Evolutionary conservation across 1,140 invertebrate genomes (phyloP), one percentile per base, ranked within the genome.

Genomic region (Adoxophyes honmai): DNA sequence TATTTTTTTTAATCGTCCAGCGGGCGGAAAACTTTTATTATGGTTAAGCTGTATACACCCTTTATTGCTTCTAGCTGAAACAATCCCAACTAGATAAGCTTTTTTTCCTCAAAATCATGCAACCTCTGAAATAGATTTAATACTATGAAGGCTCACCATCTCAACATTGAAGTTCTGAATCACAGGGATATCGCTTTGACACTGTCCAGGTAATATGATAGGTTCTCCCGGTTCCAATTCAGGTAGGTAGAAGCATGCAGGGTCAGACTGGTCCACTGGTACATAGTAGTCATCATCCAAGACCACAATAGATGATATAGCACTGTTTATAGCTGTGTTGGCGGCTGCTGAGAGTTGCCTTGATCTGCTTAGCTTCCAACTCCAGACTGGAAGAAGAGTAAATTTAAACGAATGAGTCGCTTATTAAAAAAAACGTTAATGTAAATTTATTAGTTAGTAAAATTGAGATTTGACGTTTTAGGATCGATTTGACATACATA

Each of bases 191-290:
- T 65, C 70, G 4, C 38, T 16, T 9, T 82, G 70, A 51, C 83
- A 88, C 11, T 79, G 78, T 10, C 86, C 86, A 33, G 52, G 39
- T 28, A 86, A 72, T 10, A 75, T 64, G 0, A 86, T 73, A 9
- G 76, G 78, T 16, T 68, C 62, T 0, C 61, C 72, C 0, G 75
- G 68, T 4, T 14, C 48, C 0, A 73, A 34, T 0, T 73, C 72
- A 8, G 83, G 83, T 5, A 76, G 60, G 55, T 73, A 78, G 70
- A 87, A 87, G 60, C 83, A 83, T 5, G 69, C 73, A 1, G 67
- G 48, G 34, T 72, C 68, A 0, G 78, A 62, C 11, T 81, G 73
- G 36, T 71, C 53, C 4, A 70, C 62, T 0, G 7, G 11, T 21
- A 75, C 68, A 34, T 60, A 83, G 52, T 83, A 83, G 0, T 37